Conservation (phyloP, 2,113 vertebrate genomes). For the Ovibos moschatus region DNA sequence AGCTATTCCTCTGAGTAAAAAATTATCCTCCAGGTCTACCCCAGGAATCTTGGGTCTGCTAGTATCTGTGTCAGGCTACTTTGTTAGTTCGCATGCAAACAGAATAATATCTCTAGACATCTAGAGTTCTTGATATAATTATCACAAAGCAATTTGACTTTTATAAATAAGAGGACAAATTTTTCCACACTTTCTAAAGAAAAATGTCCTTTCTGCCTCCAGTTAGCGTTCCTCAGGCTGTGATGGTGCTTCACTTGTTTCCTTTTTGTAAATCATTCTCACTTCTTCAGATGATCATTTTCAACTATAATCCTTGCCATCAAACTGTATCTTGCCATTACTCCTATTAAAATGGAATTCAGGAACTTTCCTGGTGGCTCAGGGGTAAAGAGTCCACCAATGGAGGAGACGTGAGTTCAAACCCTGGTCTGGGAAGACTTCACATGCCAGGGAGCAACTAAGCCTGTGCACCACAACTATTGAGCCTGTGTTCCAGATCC, state of each 20-base stretch:
- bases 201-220: background rate
- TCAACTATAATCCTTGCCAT: background rate
- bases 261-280: background rate
- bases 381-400: background rate
- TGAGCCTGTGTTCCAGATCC: background rate
- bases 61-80: background rate
- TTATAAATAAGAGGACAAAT: background rate
- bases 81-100: background rate
- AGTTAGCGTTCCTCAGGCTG: background rate
- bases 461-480: fast-evolving
- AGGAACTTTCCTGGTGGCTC: background rate
- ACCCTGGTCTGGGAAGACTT: background rate
- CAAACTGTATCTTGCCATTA: background rate
- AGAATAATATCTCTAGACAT: background rate
- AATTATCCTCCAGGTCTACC: background rate
- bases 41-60: background rate
- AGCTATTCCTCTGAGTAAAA: background rate
- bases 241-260: no score
- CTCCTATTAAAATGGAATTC: background rate
- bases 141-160: background rate
- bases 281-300: background rate
- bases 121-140: background rate
- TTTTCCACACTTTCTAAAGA: background rate
- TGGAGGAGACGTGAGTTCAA: background rate
- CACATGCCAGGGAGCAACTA: background rate